phyloP scores from a whole-genome alignment of 2,888 invertebrate genomes.

The Acholoe squamosa region DNA sequence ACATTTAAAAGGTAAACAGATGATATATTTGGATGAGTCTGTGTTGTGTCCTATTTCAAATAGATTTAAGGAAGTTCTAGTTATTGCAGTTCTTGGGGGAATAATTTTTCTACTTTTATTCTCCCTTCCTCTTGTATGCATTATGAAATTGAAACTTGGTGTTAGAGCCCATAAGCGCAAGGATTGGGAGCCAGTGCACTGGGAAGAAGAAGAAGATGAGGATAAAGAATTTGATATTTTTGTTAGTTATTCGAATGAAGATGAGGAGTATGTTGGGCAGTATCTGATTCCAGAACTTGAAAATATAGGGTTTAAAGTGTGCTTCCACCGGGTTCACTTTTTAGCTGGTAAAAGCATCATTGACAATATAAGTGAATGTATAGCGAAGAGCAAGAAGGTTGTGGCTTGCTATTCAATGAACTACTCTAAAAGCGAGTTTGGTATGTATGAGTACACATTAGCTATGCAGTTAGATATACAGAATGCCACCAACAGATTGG shows the following conservation, averaged over 20 bases:
- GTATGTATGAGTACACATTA: conserved; percentile 73
- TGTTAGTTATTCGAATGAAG: conserved; percentile 69
- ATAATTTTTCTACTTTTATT: neutral
- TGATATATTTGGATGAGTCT: neutral
- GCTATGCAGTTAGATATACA: conserved; percentile 64
- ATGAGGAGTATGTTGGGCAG: conserved; percentile 39
- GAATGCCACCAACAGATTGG: neutral
- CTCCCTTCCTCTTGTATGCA: neutral
- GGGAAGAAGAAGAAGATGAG: conserved; percentile 64
- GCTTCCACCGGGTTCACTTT: conserved; percentile 72
- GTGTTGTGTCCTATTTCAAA: neutral
- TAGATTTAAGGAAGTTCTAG: neutral
- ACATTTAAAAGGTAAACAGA: neutral
- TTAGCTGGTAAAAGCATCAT: conserved; percentile 71
- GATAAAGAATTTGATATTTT: conserved; percentile 72
- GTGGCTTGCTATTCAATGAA: conserved; percentile 69
- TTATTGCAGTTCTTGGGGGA: neutral
- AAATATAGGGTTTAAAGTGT: conserved; percentile 68
- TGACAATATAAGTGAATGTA: conserved; percentile 71
- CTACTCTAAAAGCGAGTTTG: conserved; percentile 72
- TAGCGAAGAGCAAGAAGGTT: conserved; percentile 71
- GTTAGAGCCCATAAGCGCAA: conserved; percentile 58
- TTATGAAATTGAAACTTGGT: neutral
- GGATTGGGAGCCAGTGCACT: conserved; percentile 53
- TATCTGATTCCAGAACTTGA: conserved; percentile 67